Base-by-base conservation (phyloP, 2,888 invertebrate species). In the Meandrusa payeni region DNA sequence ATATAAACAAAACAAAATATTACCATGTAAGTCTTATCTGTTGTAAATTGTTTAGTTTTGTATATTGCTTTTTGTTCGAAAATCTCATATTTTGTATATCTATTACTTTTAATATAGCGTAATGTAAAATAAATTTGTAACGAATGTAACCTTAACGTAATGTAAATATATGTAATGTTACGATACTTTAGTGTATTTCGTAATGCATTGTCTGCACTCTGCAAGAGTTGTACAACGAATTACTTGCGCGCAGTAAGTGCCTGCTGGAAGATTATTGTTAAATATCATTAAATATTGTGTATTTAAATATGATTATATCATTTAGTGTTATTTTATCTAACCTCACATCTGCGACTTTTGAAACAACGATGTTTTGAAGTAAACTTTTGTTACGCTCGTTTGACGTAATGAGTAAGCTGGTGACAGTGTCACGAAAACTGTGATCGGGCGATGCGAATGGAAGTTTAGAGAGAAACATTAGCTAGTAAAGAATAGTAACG, bases 1-100 rank as follows among this genome's bases (percentile, higher is more conserved):
- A n/a, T n/a, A n/a, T n/a, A n/a, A n/a, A n/a, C n/a, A n/a, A n/a
- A n/a, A n/a, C n/a, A n/a, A n/a, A n/a, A n/a, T n/a, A n/a, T n/a
- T n/a, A n/a, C n/a, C 7, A 15, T n/a, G 12, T 9, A 31, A 31
- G 6, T 19, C 15, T 9, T 2, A 26, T 6, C 13, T 34, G 4
- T 26, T 23, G 12, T 22, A 15, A 39, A n/a, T 15, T 15, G 6
- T 9, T 2, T 3, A 22, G 5, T 15, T 23, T 36, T 42, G 42
- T 42, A 36, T 17, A 29, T 29, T 36, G 15, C 1, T 22, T 42
- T 23, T 23, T 32, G 4, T 29, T 27, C 3, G 9, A n/a, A 13
- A 34, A 34, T 53, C 27, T 55, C 52, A 59, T 54, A 55, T 53
- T 6, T 33, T 27, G 41, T 41, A 41, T 15, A 39, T 28, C 31